A percentile compares a stretch with the other conserved stretches of the same genome.
phyloP scores from a whole-genome alignment of 2,113 vertebrate genomes.

The Lophochroa leadbeateri region DNA sequence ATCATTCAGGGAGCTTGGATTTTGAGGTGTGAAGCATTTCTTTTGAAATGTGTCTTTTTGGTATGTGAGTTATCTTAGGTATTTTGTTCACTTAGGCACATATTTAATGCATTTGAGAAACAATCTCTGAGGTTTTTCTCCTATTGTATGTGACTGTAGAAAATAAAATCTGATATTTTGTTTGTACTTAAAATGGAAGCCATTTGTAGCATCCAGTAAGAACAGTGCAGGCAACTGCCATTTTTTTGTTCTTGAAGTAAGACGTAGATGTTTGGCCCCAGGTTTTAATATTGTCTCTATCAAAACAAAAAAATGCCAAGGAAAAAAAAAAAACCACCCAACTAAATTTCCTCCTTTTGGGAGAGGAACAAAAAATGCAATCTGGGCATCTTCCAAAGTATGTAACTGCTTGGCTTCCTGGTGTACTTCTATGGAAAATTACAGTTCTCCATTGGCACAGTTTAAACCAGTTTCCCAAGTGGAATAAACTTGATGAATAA shows the following conservation, averaged over 20 bases:
- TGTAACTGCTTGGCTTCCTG: background rate
- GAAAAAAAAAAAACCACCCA: background rate
- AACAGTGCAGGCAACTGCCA: background rate
- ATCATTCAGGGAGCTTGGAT: accelerated
- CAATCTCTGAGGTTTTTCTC: background rate
- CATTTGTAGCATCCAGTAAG: background rate
- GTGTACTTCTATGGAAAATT: background rate
- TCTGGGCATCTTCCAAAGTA: background rate
- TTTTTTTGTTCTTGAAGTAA: background rate
- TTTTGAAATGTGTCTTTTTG: background rate
- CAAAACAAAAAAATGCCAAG: background rate
- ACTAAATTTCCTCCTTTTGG: background rate
- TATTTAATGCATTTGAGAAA: background rate
- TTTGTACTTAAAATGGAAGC: background rate
- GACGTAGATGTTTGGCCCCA: background rate
- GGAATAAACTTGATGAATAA: background rate
- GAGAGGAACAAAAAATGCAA: background rate
- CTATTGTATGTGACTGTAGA: background rate
- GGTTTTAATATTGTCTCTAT: background rate
- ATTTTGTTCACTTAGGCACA: background rate
- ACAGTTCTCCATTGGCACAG: background rate
- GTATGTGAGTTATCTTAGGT: background rate
- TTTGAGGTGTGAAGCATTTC: background rate
- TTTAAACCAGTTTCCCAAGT: background rate
- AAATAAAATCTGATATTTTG: background rate